Evolutionary conservation across 1,140 invertebrate species (phyloP), one percentile per base, ranked within the genome.

Genomic region (Ceratina australensis): DNA sequence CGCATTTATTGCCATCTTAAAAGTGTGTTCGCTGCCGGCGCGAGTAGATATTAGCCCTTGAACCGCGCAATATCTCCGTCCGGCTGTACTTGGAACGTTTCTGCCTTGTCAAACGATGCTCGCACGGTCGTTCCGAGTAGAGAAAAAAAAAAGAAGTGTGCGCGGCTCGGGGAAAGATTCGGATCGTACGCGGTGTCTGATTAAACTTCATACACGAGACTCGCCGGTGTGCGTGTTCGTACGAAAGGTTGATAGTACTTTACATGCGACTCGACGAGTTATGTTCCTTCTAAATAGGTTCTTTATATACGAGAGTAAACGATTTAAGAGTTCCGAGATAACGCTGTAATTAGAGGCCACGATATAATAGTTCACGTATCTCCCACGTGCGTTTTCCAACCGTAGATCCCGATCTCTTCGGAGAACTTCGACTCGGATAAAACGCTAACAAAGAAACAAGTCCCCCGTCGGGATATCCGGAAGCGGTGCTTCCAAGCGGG

Each of bases 1-100:
- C 82, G 60, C 83, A 75, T 85, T 85, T 85, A 85, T 79, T 82
- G 80, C 78, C 71, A 78, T 76, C 80, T 82, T 82, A 85, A 79
- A 81, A 60, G 59, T 72, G 77, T 79, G 74, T 72, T 79, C 68
- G 60, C 68, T 24, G 60, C 47, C 49, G 60, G 26, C 24, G 42
- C 61, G 66, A 69, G 56, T 54, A 50, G 66, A 65, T 74, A 80
- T 80, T 80, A 77, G 52, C 47, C 60, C 68, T 73, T 57, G 77
- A 74, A 74, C 77, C 63, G 42, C n/a, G 76, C 67, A 64, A 72
- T 72, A 78, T 63, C 52, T 63, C 50, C 50, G 18, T n/a, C 16
- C 50, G 50, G 1, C 49, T 26, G 60, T 15, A 33, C 56, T 61
- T 24, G 3, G 18, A n/a, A 10, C 18, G 10, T 22, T 52, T 28